Conservation (phyloP, 2,888 invertebrate genomes). For the Leptarthrus brevirostris region DNA sequence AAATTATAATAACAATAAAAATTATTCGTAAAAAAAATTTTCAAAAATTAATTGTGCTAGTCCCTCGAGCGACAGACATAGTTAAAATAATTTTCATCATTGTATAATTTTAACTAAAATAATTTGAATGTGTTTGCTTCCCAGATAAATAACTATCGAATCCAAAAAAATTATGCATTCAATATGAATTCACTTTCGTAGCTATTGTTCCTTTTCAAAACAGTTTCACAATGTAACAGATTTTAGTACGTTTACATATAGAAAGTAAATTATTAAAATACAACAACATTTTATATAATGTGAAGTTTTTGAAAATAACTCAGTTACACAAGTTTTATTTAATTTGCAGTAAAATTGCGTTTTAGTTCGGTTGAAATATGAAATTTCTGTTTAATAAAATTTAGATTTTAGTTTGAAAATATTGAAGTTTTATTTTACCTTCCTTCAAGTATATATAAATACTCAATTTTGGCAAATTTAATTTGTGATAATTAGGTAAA, state of each 20-base stretch:
- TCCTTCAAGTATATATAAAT: neutral
- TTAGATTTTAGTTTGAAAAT: neutral
- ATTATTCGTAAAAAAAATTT: constrained; percentile 14
- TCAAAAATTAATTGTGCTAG: neutral
- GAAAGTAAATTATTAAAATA: no score
- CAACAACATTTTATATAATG: neutral
- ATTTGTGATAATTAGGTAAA: no score
- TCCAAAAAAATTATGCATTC: no score
- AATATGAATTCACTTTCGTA: no score
- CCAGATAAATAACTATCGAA: no score
- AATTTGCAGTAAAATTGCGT: neutral
- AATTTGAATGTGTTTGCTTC: constrained; percentile 8
- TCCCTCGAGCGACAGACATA: neutral
- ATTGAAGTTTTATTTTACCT: neutral
- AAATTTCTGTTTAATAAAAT: neutral
- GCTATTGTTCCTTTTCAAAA: no score
- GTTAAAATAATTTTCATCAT: neutral
- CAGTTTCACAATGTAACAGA: no score
- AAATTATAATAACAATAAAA: constrained; percentile 1
- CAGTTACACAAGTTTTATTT: neutral
- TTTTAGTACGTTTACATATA: no score
- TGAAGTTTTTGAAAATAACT: neutral
- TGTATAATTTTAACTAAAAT: constrained; percentile 14
- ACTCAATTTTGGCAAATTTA: no score
- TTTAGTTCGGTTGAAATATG: neutral